Evolutionary conservation across 2,113 vertebrate species (phyloP), one percentile per base, ranked within the genome.

Genomic region (Anseranas semipalmata): DNA sequence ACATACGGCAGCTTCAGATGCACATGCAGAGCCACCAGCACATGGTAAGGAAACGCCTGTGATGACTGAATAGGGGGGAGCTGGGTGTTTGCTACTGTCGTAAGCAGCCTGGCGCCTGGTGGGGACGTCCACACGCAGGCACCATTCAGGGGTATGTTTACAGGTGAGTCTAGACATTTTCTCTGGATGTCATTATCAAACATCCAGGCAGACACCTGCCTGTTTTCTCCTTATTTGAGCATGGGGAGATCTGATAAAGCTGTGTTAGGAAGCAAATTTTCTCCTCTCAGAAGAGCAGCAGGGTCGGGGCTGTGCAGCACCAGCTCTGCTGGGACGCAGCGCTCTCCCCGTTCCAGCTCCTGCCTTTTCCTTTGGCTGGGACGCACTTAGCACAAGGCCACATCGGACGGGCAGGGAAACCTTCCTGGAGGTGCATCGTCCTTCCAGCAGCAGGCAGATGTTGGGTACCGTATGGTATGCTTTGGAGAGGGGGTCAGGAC

Each of bases 1-100:
- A 97, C 39, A 98, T 99, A 35, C 96, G 46, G 86, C 98, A 98
- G 77, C 98, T 99, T 33, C 95, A 92, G 67, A 98, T 96, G 87
- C 97, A 98, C 90, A 98, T 97, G 94, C 97, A 96, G 87, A 97
- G 92, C 76, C 97, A 97, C 68, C 97, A 96, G 65, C 96, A 95
- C n/a, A 82, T 45, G 98, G 98, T 98, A 94, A 98, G 98, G 59
- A 73, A 65, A 33, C 20, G 32, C 15, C 18, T 63, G 59, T 35
- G 14, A 6, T 53, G 8, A 2, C 22, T 70, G 48, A 35, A 15
- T 45, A 32, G 48, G 18, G 22, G 2, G 2, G 43, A 62, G 63
- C 11, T 76, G 43, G 14, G 33, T 53, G 65, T 12, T 37, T 52
- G 43, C 32, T 60, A 39, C 16, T 32, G 52, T 63, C 25, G 14